Base-by-base conservation (phyloP, 2,113 vertebrate genomes). In the Chionomys nivalis region DNA sequence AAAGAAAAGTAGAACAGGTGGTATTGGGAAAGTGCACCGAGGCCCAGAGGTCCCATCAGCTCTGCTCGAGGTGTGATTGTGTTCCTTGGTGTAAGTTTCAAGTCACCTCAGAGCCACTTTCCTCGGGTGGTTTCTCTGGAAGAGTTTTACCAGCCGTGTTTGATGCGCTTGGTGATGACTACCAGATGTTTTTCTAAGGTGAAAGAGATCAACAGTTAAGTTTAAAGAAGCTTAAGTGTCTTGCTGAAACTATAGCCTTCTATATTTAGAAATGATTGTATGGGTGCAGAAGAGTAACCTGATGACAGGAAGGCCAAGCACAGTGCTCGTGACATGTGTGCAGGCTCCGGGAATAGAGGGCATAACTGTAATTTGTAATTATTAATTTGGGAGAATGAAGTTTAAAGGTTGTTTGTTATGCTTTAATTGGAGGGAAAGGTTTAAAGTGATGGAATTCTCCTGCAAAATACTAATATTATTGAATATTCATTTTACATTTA, bases 231-330 rank as follows among this genome's bases (percentile, higher is more conserved):
- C 73, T 66, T 81, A 86, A 31, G 5, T 78, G 52, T 91, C 87
- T 66, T 55, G 6, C 86, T 66, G 70, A 70, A 89, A 49, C 33
- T 39, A 77, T 39, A 70, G 75, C 49, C 36, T 73, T 23, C 81
- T 91, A 21, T 91, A 79, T 91, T 96, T 96, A 78, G 81, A 79
- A 93, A 58, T 81, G 52, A 66, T 55, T 39, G 85, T 66, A 33
- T 8, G 17, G 11, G 36, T 81, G 33, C 70, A 33, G 44, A 86
- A 79, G 52, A 73, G 36, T 61, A 72, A 52, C 14, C 7, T 10
- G 49, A 36, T 36, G 49, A 89, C 49, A 63, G 36, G 78, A 90
- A 65, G 13, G 11, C 9, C n/a, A n/a, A 24, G 36, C 66, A 21
- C 61, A 23, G 58, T 55, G 42, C 3, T 28, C 24, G 19, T 44